Evolutionary conservation across 2,113 vertebrate species (phyloP).

Genomic region (Caloenas nicobarica): DNA sequence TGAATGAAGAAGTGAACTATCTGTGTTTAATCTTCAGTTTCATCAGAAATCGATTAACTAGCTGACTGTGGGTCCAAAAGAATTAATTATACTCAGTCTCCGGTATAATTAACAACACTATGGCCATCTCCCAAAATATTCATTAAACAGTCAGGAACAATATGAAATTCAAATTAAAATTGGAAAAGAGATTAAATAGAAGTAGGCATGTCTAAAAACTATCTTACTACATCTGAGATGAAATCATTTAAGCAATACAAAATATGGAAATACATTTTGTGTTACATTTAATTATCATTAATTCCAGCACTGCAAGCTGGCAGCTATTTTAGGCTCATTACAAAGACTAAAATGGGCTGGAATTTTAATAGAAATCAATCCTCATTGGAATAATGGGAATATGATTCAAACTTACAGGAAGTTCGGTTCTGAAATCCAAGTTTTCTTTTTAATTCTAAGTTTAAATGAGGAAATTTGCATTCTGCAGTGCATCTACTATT

Average conservation of each 20-base stretch:
- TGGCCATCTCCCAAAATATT: constrained; percentile 85
- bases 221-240: constrained; percentile 79
- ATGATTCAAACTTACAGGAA: constrained; percentile 70
- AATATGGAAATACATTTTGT: constrained; percentile 85
- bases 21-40: constrained; percentile 87
- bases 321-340: constrained; percentile 82
- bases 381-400: constrained; percentile 78
- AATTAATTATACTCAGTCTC: constrained; percentile 86
- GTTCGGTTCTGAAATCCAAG: constrained; percentile 63
- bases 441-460: constrained; percentile 48
- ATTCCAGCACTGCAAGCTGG: constrained; percentile 80
- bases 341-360: constrained; percentile 75
- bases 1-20: constrained; percentile 78
- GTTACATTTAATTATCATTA: constrained; percentile 85
- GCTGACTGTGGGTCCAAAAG: constrained; percentile 82
- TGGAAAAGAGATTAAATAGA: constrained; percentile 81
- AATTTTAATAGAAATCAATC: constrained; percentile 82
- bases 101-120: constrained; percentile 84
- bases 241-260: constrained; percentile 83
- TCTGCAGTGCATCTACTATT: neutral
- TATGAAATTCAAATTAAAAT: constrained; percentile 84
- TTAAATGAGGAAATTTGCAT: neutral
- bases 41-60: constrained; percentile 89
- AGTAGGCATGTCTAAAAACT: constrained; percentile 79
- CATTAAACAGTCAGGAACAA: constrained; percentile 85